Conservation (phyloP, 2,113 vertebrate species). For the Potamarius usumacintae region DNA sequence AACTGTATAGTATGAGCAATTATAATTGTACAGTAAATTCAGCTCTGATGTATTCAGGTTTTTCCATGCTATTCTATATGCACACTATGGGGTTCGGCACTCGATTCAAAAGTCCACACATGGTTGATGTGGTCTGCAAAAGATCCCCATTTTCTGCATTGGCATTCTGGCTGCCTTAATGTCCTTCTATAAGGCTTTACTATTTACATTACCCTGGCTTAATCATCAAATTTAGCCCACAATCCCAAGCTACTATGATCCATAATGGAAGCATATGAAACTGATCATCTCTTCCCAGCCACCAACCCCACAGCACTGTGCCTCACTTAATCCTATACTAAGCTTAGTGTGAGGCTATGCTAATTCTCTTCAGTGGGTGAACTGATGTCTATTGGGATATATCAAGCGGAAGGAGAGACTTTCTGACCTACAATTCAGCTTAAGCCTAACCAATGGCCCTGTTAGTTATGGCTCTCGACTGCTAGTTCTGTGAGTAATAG, state of each 20-base stretch:
- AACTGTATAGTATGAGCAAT: slow-evolving; percentile 32
- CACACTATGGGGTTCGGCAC: slow-evolving; percentile 25
- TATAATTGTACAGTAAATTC: slow-evolving; percentile 45
- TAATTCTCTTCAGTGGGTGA: slow-evolving; percentile 66
- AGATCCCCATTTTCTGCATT: slow-evolving; percentile 18
- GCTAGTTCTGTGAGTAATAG: slow-evolving; percentile 61
- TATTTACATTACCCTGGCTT: slow-evolving; percentile 41
- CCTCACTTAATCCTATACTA: slow-evolving; percentile 61
- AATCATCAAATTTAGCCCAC: slow-evolving; percentile 43
- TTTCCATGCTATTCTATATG: slow-evolving; percentile 40
- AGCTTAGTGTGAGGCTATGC: slow-evolving; percentile 62
- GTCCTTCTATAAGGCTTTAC: slow-evolving; percentile 36
- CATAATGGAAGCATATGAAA: slow-evolving; percentile 40
- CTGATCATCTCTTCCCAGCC: slow-evolving; percentile 52
- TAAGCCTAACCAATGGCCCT: slow-evolving; percentile 64
- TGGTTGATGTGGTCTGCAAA: slow-evolving; percentile 47
- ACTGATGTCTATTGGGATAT: slow-evolving; percentile 66
- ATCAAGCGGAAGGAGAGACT: slow-evolving; percentile 65
- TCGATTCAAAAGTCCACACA: slow-evolving; percentile 33
- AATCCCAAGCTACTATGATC: slow-evolving; percentile 30
- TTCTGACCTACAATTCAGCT: slow-evolving; percentile 68
- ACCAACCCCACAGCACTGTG: slow-evolving; percentile 45
- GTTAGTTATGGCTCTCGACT: slow-evolving; percentile 64
- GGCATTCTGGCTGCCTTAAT: slow-evolving; percentile 36
- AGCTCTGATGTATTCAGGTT: slow-evolving; percentile 37